Evolutionary conservation across 2,113 vertebrate species (phyloP).

Genomic region (Poeciliopsis prolifica): DNA sequence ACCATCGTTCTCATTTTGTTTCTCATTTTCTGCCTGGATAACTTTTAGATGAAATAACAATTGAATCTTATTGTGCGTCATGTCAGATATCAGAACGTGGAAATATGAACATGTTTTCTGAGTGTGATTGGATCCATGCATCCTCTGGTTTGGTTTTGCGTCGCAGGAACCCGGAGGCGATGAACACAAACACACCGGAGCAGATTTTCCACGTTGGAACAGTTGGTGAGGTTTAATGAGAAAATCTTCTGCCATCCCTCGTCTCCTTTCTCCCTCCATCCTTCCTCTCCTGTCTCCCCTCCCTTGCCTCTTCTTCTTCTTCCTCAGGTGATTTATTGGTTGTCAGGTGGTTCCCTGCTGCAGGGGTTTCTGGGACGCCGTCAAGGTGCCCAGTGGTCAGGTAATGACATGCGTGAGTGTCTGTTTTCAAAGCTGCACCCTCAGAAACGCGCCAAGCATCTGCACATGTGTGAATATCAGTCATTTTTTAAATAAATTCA

Average conservation of each 20-base stretch:
- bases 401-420: slow-evolving; percentile 57
- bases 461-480: slow-evolving; percentile 17
- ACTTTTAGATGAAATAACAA: not conserved
- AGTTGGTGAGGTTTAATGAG: slow-evolving; percentile 54
- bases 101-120: not conserved
- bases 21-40: not conserved
- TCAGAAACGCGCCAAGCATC: slow-evolving; percentile 47
- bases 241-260: slow-evolving; percentile 26
- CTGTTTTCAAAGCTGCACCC: slow-evolving; percentile 23
- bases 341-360: slow-evolving; percentile 69
- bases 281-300: not conserved
- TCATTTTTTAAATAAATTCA: slow-evolving; percentile 51
- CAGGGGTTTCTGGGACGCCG: slow-evolving; percentile 55
- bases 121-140: not conserved
- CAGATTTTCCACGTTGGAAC: slow-evolving; percentile 30
- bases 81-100: not conserved
- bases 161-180: not conserved
- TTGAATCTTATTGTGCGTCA: not conserved
- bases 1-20: not conserved
- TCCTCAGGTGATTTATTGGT: slow-evolving; percentile 75
- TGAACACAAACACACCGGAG: slow-evolving; percentile 12
- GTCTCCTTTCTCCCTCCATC: not conserved
- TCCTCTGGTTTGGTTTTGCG: not conserved
- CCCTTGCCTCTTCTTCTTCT: not conserved
- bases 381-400: slow-evolving; percentile 69